Base-by-base conservation (phyloP, 1,140 invertebrate species). In the Kradibia gibbosae region DNA sequence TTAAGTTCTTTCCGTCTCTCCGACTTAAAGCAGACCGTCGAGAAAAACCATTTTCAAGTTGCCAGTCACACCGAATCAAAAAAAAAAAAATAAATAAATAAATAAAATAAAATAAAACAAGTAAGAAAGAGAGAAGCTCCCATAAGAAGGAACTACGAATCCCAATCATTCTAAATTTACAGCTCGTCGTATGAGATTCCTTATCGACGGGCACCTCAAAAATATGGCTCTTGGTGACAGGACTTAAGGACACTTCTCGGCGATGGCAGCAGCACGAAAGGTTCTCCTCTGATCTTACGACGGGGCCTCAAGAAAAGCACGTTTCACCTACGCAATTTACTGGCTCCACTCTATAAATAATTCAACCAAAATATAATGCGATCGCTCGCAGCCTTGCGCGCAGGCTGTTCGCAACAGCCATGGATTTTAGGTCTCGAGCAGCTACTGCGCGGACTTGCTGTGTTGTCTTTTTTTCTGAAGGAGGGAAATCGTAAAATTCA, bases 311-410 rank as follows among this genome's bases (percentile, higher is more conserved):
- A 60, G 50, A 60, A 75, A 83, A 62, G 78, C 82, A 83, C 78
- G 78, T 80, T 73, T 77, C 34, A 72, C 60, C 73, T 78, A 73
- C 60, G 72, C 60, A 50, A 72, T 77, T 75, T 70, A 75, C 57
- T 53, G 45, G 72, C 62, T 36, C 22, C 0, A 55, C 74, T 87
- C 86, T 85, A 86, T 88, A 87, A 88, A 88, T 88, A 88, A 88
- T 88, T 88, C 87, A 87, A 85, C 82, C 78, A 85, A 86, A 87
- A 87, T 84, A 82, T 82, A 85, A 85, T 85, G 85, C 85, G 84
- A 83, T 84, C 78, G 79, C 60, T 70, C 45, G 17, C 42, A 39
- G 53, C n/a, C 50, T 31, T 25, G 48, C 77, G 20, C 45, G 25
- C 50, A 22, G 45, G 25, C 39, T 65, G 39, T 25, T 57, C 73